These are phyloP conservation scores for Cerceris rybyensis DNA, from an alignment of 2,888 invertebrate species.

Conservation along the genomic window DNA sequence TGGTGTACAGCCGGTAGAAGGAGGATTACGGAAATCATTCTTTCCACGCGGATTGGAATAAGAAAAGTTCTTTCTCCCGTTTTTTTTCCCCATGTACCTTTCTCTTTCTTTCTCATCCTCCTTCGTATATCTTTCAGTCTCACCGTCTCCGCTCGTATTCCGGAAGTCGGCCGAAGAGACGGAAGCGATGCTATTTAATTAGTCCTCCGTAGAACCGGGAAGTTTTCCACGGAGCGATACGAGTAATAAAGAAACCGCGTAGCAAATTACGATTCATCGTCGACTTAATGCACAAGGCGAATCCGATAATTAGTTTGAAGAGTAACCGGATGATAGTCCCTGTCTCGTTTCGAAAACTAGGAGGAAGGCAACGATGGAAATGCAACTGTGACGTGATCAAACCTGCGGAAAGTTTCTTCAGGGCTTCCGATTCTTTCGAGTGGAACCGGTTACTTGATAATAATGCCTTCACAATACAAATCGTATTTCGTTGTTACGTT, in stretches of 20 bases:
- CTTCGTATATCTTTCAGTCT: neutral
- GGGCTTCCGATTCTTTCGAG: no score
- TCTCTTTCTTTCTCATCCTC: no score
- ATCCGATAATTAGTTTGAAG: slow-evolving; percentile 57
- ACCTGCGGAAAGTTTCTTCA: no score
- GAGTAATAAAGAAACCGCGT: slow-evolving; percentile 26
- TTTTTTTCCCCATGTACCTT: no score
- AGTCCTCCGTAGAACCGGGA: slow-evolving; percentile 31
- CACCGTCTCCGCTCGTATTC: slow-evolving; percentile 42
- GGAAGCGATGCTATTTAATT: slow-evolving; percentile 59
- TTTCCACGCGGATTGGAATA: slow-evolving; percentile 40
- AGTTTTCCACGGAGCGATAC: slow-evolving; percentile 11
- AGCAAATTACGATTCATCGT: slow-evolving; percentile 39
- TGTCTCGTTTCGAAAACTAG: neutral
- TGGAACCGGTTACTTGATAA: no score
- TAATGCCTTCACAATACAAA: no score
- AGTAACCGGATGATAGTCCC: slow-evolving; percentile 17
- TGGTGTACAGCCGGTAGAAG: slow-evolving; percentile 14
- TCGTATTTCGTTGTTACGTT: no score
- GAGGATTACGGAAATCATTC: slow-evolving; percentile 53
- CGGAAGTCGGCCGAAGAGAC: slow-evolving; percentile 51
- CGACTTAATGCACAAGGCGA: slow-evolving; percentile 42
- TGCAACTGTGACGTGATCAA: neutral
- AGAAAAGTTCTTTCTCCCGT: slow-evolving; percentile 53
- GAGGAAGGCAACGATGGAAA: neutral